Evolutionary conservation across 2,113 vertebrate species (phyloP).

Genomic region (Phodopus roborovskii): DNA sequence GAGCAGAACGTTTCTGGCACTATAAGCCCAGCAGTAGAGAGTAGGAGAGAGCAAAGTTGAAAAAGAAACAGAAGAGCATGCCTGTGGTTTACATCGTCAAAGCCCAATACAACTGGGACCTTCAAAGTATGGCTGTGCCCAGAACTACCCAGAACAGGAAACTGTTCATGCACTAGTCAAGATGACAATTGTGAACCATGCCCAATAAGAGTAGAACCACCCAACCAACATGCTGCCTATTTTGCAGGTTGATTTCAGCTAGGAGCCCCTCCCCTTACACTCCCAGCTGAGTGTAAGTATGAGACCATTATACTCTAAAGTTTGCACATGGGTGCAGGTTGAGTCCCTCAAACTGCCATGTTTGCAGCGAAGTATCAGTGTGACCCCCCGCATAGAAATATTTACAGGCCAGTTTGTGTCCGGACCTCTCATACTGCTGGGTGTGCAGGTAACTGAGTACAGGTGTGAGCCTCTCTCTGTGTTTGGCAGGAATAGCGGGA

Average conservation of each 20-base stretch:
- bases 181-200: neutral
- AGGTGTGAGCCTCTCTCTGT: neutral
- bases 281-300: too few species aligned
- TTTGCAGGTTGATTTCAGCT: neutral
- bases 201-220: fast-evolving
- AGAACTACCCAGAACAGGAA: too few species aligned
- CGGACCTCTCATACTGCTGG: too few species aligned
- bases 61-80: fast-evolving
- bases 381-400: neutral
- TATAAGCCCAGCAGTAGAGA: neutral
- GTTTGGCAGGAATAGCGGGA: neutral
- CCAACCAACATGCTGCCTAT: neutral
- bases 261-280: neutral
- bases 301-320: neutral
- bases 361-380: neutral
- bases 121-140: neutral
- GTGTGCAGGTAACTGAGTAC: neutral
- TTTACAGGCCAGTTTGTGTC: neutral
- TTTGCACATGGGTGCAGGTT: neutral
- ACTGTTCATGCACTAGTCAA: neutral
- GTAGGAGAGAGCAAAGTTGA: neutral
- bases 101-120: neutral
- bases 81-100: fast-evolving
- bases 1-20: neutral
- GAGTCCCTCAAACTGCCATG: neutral